phyloP scores from a whole-genome alignment of 2,797 vertebrate species.

The Muscicapa striata region DNA sequence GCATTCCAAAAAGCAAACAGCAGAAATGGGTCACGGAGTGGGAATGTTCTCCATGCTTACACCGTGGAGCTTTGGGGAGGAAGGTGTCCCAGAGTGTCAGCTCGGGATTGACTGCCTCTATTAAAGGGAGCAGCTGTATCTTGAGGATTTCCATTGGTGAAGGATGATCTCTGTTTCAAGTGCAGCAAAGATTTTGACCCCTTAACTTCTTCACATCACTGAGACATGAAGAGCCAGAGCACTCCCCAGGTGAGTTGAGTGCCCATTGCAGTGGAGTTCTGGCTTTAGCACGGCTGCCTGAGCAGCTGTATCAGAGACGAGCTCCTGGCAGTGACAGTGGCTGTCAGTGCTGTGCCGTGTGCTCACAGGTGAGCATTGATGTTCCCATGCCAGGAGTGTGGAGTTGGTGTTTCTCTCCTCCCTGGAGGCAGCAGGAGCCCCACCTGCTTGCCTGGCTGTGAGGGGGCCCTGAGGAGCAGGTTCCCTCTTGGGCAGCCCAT shows the following conservation, averaged over 20 bases:
- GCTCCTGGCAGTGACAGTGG: background rate
- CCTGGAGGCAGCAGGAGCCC: fast-evolving
- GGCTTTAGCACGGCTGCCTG: background rate
- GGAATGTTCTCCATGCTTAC: background rate
- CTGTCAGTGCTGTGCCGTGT: fast-evolving
- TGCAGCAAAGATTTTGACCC: background rate
- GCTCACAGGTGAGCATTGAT: background rate
- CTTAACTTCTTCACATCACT: background rate
- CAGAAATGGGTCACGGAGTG: background rate
- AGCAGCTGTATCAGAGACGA: background rate
- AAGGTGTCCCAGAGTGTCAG: background rate
- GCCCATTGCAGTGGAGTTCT: background rate
- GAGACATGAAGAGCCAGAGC: background rate
- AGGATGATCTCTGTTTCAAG: background rate
- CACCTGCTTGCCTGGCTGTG: background rate
- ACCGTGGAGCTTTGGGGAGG: background rate
- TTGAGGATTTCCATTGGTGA: background rate
- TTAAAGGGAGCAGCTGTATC: background rate
- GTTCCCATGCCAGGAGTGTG: background rate
- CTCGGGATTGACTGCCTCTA: background rate
- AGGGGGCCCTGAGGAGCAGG: background rate
- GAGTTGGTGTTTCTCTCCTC: background rate
- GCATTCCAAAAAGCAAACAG: background rate
- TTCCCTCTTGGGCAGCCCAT: background rate
- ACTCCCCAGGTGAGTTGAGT: background rate